A percentile compares a stretch with the other conserved stretches of the same genome.
Evolutionary conservation across 2,888 invertebrate genomes (phyloP).

Genomic region (Panzeria rudis): DNA sequence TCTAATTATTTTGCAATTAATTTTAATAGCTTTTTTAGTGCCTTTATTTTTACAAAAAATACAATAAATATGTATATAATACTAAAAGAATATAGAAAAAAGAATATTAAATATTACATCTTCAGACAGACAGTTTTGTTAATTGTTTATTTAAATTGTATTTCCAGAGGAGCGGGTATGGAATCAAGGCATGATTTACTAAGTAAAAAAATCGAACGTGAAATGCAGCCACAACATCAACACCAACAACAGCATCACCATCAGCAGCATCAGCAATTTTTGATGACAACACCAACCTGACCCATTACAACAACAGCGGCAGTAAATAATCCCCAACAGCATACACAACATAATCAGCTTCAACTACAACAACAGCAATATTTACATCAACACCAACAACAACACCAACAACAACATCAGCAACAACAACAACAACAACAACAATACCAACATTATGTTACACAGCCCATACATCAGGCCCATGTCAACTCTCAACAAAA

Average conservation of each 20-base stretch:
- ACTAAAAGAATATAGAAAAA: no score
- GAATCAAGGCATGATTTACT: slow-evolving; percentile 84
- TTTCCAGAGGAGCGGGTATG: slow-evolving; percentile 84
- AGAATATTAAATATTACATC: background rate
- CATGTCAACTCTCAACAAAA: slow-evolving; percentile 59
- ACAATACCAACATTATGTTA: slow-evolving; percentile 74
- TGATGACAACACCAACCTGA: slow-evolving; percentile 84
- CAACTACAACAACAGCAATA: slow-evolving; percentile 74
- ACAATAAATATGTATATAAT: background rate
- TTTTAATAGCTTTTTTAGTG: background rate
- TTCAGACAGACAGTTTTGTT: background rate
- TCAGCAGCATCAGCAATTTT: slow-evolving; percentile 83
- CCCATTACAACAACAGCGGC: slow-evolving; percentile 79
- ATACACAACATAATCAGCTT: slow-evolving; percentile 74
- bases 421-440: slow-evolving; percentile 73
- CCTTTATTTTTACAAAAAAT: background rate
- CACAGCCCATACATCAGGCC: slow-evolving; percentile 74
- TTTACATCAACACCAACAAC: slow-evolving; percentile 68
- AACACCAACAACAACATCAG: slow-evolving; percentile 43
- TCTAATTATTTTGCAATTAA: background rate
- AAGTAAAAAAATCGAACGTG: slow-evolving; percentile 83
- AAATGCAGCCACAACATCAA: slow-evolving; percentile 78
- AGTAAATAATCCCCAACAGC: slow-evolving; percentile 72
- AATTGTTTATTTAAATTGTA: slow-evolving; percentile 24
- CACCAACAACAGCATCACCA: slow-evolving; percentile 70